These are phyloP conservation scores for Caenorhabditis elegans DNA, from an alignment of 1,140 invertebrate genomes.

Conservation along the genomic window DNA sequence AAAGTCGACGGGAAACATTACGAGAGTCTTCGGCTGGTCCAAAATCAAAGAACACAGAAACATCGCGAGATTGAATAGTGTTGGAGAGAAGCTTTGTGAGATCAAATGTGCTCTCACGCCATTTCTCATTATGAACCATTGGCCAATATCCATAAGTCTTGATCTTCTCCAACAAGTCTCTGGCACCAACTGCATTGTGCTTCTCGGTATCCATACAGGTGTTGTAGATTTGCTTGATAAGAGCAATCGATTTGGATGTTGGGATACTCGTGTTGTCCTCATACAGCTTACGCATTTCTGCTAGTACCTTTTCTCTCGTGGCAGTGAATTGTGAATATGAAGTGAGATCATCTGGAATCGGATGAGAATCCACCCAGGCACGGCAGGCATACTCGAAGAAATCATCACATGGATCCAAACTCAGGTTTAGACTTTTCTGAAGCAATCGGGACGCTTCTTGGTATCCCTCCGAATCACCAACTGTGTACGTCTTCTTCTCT, in stretches of 20 bases:
- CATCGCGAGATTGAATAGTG: slow-evolving; percentile 41
- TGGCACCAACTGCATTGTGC: background rate
- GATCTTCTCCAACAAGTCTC: slow-evolving; percentile 26
- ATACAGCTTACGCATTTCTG: slow-evolving; percentile 47
- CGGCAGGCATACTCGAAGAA: slow-evolving; percentile 54
- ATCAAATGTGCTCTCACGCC: slow-evolving; percentile 49
- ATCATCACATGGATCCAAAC: slow-evolving; percentile 60
- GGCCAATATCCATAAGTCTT: slow-evolving; percentile 56
- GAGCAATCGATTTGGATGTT: slow-evolving; percentile 45
- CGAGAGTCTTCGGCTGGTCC: slow-evolving; percentile 51
- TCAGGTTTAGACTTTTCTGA: slow-evolving; percentile 25
- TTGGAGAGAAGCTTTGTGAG: slow-evolving; percentile 49
- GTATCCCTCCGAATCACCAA: background rate
- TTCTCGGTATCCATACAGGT: slow-evolving; percentile 49
- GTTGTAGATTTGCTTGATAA: slow-evolving; percentile 47
- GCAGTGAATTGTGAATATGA: slow-evolving; percentile 45
- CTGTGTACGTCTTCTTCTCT: background rate
- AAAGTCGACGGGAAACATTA: slow-evolving; percentile 47
- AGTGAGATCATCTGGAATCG: slow-evolving; percentile 51
- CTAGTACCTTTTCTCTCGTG: slow-evolving; percentile 46
- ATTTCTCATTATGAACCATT: slow-evolving; percentile 53
- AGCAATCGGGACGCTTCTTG: background rate
- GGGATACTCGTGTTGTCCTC: background rate
- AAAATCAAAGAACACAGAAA: slow-evolving; percentile 52
- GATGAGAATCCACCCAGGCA: slow-evolving; percentile 51